Evolutionary conservation across 1,140 invertebrate genomes (phyloP), one percentile per base, ranked within the genome.

Genomic region (Tigriopus japonicus): DNA sequence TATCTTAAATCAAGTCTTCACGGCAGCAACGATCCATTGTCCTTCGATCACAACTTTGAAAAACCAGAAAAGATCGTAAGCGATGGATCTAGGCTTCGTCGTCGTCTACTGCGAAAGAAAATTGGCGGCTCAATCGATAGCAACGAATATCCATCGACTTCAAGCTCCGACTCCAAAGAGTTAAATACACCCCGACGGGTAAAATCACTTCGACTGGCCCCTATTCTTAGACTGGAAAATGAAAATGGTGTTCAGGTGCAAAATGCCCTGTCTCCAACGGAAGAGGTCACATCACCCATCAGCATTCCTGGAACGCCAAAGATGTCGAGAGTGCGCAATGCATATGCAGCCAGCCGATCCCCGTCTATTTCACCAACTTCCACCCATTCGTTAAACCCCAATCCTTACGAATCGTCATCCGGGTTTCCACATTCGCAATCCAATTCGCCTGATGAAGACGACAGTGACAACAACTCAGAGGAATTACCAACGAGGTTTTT

Each of bases 21-120:
- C 42, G 23, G 19, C 15, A 17, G 21, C 9, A 60, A 60, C 9
- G 28, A 35, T 51, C 43, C 58, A 21, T 14, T 23, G n/a, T 45
- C 58, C n/a, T 60, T 60, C 28, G 58, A 60, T 60, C 58, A 60
- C 19, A 60, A 40, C 42, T 51, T 51, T 28, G 17, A 45, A 17
- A 54, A 54, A 15, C 5, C 45, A 5, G n/a, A 5, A 12, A 52
- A 52, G 21, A 1, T 12, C 6, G 21, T 19, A 13, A 28, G 52
- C 5, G 21, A 21, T 28, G 21, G 19, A 19, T n/a, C 14, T 5
- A 28, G 35, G 21, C 21, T 54, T 21, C n/a, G 13, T 15, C n/a
- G 52, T 5, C 35, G 19, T 13, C 52, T 54, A 5, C 19, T 54
- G 3, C 28, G 28, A 35, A 35, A 54, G 52, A 54, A 15, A 28